Percentiles rank a stretch among this genome's conserved stretches.
Evolutionary conservation across 2,888 invertebrate genomes (phyloP).

Genomic region (Uropetala carovei): DNA sequence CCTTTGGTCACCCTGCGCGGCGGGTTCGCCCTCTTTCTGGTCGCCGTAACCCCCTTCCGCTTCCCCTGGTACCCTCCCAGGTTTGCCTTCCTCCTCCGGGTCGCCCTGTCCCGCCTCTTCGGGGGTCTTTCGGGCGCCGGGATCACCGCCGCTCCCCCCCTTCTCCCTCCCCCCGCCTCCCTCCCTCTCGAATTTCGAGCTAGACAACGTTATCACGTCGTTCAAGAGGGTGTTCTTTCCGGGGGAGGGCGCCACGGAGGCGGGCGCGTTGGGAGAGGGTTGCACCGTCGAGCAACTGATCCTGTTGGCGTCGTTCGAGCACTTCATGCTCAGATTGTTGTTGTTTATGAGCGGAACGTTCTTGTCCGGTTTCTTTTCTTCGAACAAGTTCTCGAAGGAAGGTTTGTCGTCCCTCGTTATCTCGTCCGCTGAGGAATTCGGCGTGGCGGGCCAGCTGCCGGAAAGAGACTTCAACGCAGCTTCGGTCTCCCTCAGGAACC

Average conservation of each 20-base stretch:
- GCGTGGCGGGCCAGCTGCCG: conserved; percentile 89
- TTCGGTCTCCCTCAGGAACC: conserved; percentile 90
- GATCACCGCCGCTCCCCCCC: neutral
- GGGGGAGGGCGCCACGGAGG: conserved; percentile 10
- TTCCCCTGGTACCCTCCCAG: neutral
- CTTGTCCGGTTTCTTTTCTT: conserved; percentile 79
- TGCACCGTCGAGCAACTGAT: neutral
- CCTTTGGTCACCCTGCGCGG: too few relatives aligned
- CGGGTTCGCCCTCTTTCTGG: too few relatives aligned
- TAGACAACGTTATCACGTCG: conserved; percentile 79
- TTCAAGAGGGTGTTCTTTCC: conserved; percentile 79
- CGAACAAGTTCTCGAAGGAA: conserved; percentile 89
- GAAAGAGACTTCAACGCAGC: conserved; percentile 91
- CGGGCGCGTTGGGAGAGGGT: neutral
- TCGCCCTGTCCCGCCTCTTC: neutral
- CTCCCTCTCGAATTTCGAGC: too few relatives aligned
- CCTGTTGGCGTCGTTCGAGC: conserved; percentile 41
- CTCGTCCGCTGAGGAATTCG: conserved; percentile 70
- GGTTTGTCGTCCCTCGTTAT: conserved; percentile 73
- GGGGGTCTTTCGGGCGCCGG: too few relatives aligned
- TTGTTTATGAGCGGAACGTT: neutral
- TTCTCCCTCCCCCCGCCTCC: neutral
- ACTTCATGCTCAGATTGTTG: conserved; percentile 4
- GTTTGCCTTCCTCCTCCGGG: neutral
- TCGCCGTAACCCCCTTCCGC: too few relatives aligned